A percentile compares a stretch with the other conserved stretches of the same genome.
Conservation (phyloP, 2,113 vertebrate species). For the Mastomys coucha region DNA sequence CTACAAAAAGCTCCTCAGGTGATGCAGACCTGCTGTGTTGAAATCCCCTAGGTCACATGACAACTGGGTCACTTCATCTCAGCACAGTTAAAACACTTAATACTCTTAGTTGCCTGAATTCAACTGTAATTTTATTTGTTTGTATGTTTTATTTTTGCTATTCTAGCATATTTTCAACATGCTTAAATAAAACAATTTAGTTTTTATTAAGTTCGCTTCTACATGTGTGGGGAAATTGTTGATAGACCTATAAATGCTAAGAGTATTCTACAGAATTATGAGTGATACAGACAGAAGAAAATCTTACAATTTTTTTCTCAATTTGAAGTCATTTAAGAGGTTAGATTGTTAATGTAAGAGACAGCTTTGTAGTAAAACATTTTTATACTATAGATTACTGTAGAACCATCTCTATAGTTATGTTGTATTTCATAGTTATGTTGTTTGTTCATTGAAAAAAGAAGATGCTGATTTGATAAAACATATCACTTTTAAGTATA, state of each 20-base stretch:
- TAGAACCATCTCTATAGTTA: not conserved
- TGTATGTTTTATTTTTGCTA: slow-evolving; percentile 9
- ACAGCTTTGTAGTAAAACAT: not conserved
- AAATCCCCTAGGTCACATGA: not conserved
- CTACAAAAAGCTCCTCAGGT: not conserved
- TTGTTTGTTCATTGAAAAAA: slow-evolving; percentile 32
- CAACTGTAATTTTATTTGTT: slow-evolving; percentile 46
- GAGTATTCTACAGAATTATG: not conserved
- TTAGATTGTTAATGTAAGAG: not conserved
- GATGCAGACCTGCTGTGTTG: not conserved
- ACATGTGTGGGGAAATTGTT: not conserved
- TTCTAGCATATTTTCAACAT: not conserved
- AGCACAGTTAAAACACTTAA: slow-evolving; percentile 23
- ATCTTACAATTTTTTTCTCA: not conserved
- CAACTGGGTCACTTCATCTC: too few species aligned
- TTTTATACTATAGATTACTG: slow-evolving; percentile 26
- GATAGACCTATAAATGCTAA: not conserved
- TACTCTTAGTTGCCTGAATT: slow-evolving; percentile 9
- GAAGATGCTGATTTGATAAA: slow-evolving; percentile 50
- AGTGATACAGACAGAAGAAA: not conserved
- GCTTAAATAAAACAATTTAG: slow-evolving; percentile 43
- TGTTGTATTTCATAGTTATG: not conserved
- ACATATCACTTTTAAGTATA: slow-evolving; percentile 37
- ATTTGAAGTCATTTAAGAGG: not conserved
- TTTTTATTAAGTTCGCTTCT: slow-evolving; percentile 24